These are phyloP conservation scores for Lysandra bellargus DNA, from an alignment of 2,888 invertebrate species.

Conservation along the genomic window DNA sequence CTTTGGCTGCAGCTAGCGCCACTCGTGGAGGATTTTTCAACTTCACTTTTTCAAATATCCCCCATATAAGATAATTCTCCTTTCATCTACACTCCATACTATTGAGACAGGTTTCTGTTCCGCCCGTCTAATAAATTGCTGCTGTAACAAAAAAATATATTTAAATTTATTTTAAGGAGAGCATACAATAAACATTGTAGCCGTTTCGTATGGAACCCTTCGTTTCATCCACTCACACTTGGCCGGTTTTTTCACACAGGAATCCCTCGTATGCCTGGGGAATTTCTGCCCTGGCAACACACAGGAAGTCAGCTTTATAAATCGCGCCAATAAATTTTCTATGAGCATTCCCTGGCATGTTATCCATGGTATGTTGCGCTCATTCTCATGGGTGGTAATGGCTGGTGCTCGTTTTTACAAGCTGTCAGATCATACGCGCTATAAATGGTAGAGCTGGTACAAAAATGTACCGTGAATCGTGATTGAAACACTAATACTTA, in stretches of 20 bases:
- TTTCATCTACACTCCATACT: too few relatives aligned
- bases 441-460: background rate
- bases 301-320: constrained; percentile 25
- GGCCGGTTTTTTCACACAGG: constrained; percentile 34
- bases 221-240: background rate
- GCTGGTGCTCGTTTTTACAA: background rate
- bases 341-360: constrained; percentile 19
- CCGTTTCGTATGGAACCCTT: background rate
- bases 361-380: constrained; percentile 26
- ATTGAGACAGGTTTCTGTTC: too few relatives aligned
- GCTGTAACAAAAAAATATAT: too few relatives aligned
- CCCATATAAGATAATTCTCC: too few relatives aligned
- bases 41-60: too few relatives aligned
- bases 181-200: too few relatives aligned
- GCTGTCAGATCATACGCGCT: constrained; percentile 7
- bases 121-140: too few relatives aligned
- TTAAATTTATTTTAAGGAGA: too few relatives aligned
- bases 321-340: constrained; percentile 28
- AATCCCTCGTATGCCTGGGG: constrained; percentile 15
- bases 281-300: constrained; percentile 26
- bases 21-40: too few relatives aligned
- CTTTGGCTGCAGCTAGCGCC: too few relatives aligned
- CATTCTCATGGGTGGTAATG: constrained; percentile 18
- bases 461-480: background rate
- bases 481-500: constrained; percentile 15